Evolutionary conservation across 2,797 vertebrate genomes (phyloP).

Genomic region (Sebastes miniatus): DNA sequence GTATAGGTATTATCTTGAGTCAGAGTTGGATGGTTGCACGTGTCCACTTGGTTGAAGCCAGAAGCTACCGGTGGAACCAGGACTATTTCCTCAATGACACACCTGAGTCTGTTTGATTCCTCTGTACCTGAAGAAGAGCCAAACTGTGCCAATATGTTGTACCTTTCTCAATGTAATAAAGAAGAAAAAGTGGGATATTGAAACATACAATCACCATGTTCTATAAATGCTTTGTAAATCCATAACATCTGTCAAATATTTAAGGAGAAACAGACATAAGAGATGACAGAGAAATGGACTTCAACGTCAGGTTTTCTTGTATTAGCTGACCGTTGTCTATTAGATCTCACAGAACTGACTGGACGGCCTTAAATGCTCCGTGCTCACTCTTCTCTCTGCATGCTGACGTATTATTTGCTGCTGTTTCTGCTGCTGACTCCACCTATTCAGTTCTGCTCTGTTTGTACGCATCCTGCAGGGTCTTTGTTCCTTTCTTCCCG

Average conservation of each 20-base stretch:
- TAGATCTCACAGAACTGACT: not conserved
- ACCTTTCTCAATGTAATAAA: too few species aligned
- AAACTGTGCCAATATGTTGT: not conserved
- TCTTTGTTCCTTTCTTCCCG: not conserved
- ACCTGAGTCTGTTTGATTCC: too few species aligned
- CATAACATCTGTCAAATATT: not conserved
- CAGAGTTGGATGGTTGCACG: too few species aligned
- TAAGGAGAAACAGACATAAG: too few species aligned
- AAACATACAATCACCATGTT: too few species aligned
- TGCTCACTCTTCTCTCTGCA: not conserved
- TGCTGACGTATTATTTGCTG: not conserved
- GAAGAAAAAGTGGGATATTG: too few species aligned
- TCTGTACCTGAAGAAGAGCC: not conserved
- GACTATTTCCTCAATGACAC: too few species aligned
- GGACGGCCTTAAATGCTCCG: not conserved
- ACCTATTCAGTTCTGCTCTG: not conserved
- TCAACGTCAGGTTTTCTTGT: not conserved
- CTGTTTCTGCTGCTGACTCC: not conserved
- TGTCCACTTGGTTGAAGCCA: too few species aligned
- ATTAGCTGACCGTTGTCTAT: too few species aligned
- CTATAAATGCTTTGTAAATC: not conserved
- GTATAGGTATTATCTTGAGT: too few species aligned
- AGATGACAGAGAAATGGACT: too few species aligned
- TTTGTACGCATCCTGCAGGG: not conserved
- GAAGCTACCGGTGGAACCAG: too few species aligned